A percentile compares a stretch with the other conserved stretches of the same genome.
phyloP scores from a whole-genome alignment of 2,113 vertebrate genomes.

The Helogale parvula region DNA sequence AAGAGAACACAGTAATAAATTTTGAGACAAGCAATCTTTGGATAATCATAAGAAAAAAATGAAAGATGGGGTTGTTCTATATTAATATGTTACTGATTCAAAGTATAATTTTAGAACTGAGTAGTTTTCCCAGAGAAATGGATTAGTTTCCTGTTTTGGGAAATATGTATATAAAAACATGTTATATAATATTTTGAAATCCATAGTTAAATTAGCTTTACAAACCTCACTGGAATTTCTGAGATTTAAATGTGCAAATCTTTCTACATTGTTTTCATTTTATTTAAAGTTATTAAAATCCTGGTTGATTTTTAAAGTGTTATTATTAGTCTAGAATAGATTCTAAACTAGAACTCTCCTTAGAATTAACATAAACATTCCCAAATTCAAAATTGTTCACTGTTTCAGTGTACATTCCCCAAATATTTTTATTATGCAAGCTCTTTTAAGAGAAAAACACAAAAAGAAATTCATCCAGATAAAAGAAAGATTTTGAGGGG shows the following conservation, averaged over 20 bases:
- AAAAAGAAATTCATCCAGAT: neutral
- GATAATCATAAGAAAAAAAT: neutral
- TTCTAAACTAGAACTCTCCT: neutral
- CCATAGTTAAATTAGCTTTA: neutral
- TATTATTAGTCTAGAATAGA: neutral
- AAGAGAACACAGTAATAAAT: neutral
- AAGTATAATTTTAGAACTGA: neutral
- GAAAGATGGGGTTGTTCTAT: neutral
- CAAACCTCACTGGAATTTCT: neutral
- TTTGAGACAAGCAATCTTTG: neutral
- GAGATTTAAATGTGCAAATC: conserved; percentile 24
- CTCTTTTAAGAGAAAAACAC: neutral
- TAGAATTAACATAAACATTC: neutral
- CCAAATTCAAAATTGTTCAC: neutral
- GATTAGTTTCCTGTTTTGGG: conserved; percentile 6
- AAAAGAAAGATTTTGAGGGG: neutral
- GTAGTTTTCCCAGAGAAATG: neutral
- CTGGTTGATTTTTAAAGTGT: conserved; percentile 41
- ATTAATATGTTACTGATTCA: neutral
- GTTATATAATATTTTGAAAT: conserved; percentile 37
- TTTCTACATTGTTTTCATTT: neutral
- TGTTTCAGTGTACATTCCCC: neutral
- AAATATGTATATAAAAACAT: neutral
- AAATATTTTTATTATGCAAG: neutral
- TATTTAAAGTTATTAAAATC: neutral